Base-by-base conservation (phyloP, 2,797 vertebrate species). In the Pseudomugil gertrudae region DNA sequence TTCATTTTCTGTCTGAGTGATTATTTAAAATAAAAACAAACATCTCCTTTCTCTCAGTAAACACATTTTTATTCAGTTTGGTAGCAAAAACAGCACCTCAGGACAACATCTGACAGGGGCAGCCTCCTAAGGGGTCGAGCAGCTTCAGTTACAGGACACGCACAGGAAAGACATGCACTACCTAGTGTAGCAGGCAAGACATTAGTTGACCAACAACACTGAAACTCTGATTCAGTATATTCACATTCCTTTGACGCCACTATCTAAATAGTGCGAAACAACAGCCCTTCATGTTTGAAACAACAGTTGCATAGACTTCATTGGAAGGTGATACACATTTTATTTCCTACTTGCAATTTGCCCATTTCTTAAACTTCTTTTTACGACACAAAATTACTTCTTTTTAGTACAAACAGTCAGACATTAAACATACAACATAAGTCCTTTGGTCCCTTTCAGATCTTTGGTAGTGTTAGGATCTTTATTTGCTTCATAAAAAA, bases 81-180 rank as follows among this genome's bases (percentile, higher is more conserved):
- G 85, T 94, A 93, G 91, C 90, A 93, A 93, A 94, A 93, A 91
- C 88, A 93, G 92, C 93, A 93, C 92, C 92, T 89, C 78, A 68
- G 87, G 87, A 86, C 80, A 84, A 84, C 80, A 86, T 81, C 72
- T 86, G 75, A 66, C 33, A 66, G 77, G 77, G 85, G 83, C 72
- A 73, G 78, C 68, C 76, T 90, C 83, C 89, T 81, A 80, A 84
- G 78, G 84, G 83, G 82, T 89, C 35, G 6, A 69, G 84, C 78
- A 57, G 57, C 84, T 87, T 86, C 78, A 85, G 84, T 87, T 90
- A 80, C 79, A 90, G 74, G 79, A 90, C 76, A 81, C 72, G 69
- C 81, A 88, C 65, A 76, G 80, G 84, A 84, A 85, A 87, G 77
- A 87, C 85, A 86, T 80, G 89, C 84, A 92, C 85, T 90, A 91